Evolutionary conservation across 2,888 invertebrate genomes (phyloP).

Genomic region (Chrysolina oricalcia): DNA sequence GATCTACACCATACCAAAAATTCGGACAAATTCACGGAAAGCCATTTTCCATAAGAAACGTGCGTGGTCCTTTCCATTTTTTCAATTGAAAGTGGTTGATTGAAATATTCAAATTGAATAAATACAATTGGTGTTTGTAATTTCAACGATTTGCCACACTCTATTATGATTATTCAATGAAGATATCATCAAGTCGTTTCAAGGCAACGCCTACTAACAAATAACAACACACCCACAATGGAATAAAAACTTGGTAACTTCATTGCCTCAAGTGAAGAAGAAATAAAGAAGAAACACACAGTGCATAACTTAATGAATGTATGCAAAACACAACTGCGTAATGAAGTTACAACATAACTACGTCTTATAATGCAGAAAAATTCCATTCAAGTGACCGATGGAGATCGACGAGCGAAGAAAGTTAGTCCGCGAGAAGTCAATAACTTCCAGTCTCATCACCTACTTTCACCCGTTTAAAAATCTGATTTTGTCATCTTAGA

Average conservation of each 20-base stretch:
- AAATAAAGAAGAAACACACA: conserved; percentile 9
- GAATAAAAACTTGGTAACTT: background rate
- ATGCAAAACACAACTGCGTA: conserved; percentile 12
- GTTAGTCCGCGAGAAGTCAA: conserved; percentile 1
- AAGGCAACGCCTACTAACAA: conserved; percentile 3
- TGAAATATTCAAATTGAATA: too few relatives aligned
- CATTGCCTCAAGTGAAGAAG: background rate
- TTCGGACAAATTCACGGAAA: too few relatives aligned
- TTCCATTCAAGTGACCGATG: conserved; percentile 31
- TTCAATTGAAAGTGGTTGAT: too few relatives aligned
- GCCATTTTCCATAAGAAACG: too few relatives aligned
- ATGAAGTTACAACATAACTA: conserved; percentile 26
- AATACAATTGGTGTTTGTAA: too few relatives aligned
- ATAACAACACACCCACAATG: conserved; percentile 13
- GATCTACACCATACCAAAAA: too few relatives aligned
- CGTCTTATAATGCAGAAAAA: conserved; percentile 22
- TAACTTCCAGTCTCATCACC: conserved; percentile 16
- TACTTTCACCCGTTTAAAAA: conserved; percentile 32
- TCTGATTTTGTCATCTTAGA: conserved; percentile 24
- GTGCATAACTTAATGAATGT: background rate
- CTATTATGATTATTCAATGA: too few relatives aligned
- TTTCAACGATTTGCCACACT: too few relatives aligned
- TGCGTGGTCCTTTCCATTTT: too few relatives aligned
- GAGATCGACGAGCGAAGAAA: conserved; percentile 25
- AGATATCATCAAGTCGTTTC: background rate